A percentile compares a stretch with the other conserved stretches of the same genome.
Conservation (phyloP, 2,888 invertebrate genomes). For the Sphaerophoria rueppellii region DNA sequence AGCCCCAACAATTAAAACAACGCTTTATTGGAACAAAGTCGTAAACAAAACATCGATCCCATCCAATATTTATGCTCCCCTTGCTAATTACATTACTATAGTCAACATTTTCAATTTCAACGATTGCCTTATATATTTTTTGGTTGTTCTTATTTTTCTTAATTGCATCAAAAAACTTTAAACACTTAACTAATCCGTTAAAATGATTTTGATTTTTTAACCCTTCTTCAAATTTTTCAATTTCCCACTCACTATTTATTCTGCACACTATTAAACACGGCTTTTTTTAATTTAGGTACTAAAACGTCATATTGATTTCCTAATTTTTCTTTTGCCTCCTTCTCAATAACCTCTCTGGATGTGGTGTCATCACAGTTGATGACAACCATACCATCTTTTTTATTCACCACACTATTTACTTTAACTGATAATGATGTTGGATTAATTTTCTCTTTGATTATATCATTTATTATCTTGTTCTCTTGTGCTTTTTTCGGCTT, state of each 20-base stretch:
- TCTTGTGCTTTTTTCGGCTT: neutral
- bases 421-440: neutral
- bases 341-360: conserved; percentile 1
- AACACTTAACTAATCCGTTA: neutral
- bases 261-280: neutral
- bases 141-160: neutral
- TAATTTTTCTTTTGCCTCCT: neutral
- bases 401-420: conserved; percentile 4
- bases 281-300: neutral
- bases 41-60: conserved; percentile 1
- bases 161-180: neutral
- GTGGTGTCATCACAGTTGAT: neutral
- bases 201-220: neutral
- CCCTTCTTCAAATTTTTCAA: neutral
- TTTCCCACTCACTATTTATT: neutral
- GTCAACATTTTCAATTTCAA: neutral
- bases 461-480: neutral
- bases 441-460: neutral
- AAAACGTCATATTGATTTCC: neutral
- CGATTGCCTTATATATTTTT: neutral
- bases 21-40: conserved; percentile 4
- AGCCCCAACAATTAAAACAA: conserved; percentile 11
- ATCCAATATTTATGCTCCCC: conserved; percentile 2
- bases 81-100: neutral
- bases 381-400: conserved; percentile 6